Evolutionary conservation across 2,888 invertebrate species (phyloP), one percentile per base, ranked within the genome.

Genomic region (Chironomus tentans): DNA sequence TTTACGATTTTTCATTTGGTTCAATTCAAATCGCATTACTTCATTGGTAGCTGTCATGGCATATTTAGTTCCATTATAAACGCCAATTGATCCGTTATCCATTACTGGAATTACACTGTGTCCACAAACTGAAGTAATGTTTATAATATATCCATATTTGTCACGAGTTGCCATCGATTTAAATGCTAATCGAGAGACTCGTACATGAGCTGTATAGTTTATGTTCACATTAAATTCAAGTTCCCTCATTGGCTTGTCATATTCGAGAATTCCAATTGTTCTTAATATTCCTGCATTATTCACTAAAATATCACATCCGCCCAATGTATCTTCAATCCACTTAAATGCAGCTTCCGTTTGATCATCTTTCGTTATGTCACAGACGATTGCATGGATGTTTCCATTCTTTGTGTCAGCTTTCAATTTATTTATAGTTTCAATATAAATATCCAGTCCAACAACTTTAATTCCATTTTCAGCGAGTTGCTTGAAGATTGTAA

Each of bases 221-320:
- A 70, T 12, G 5, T 70, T 47, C 2, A 70, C 46, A 18, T 47
- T 15, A 18, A 70, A 47, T 15, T 24, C 46, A 18, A 70, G 47
- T 47, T 48, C 47, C n/a, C 10, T 7, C 47, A 70, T 48, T 7
- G 70, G 70, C 46, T 70, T 46, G n/a, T 46, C 48, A 22, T 70
- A 21, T 10, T 70, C 70, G 2, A 70, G 46, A 18, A 70, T 5
- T 15, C 48, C 70, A 22, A 70, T 47, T 6, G 18, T 15, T 38
- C 21, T 70, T 21, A 70, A 18, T 21, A 38, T 70, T 38, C 70
- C 70, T 13, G 70, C 70, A 46, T 70, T 70, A 47, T 70, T 70
- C 0, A 70, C 46, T 15, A 70, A 21, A 47, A 70, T 48, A 70
- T 70, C 70, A 21, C n/a, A 15, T 2, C 70, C 70, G 10, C 70